Base-by-base conservation (phyloP, 1,140 invertebrate species). In the Nephotettix cincticeps region DNA sequence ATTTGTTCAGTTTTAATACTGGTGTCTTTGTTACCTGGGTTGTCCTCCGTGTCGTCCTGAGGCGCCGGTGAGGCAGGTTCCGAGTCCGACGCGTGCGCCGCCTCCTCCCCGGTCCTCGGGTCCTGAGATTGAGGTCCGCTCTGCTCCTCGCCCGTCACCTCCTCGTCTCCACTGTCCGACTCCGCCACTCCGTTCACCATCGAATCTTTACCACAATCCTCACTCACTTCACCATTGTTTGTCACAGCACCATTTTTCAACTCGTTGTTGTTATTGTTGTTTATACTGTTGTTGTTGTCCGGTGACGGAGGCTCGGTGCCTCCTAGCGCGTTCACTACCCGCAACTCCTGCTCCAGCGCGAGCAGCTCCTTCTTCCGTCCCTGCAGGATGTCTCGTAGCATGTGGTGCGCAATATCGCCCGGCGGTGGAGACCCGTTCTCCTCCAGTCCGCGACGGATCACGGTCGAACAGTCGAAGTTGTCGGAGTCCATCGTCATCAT, bases 361-460 rank as follows among this genome's bases (percentile, higher is more conserved):
- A 90, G 81, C 30, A 91, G 80, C 73, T 91, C 90, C 79, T 93
- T 91, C 78, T 93, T 93, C 73, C 88, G 86, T 47, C 89, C 91
- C 79, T 93, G 92, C 61, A 93, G 84, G 77, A 94, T 93, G 76
- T 93, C 92, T 36, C 92, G 85, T 67, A 93, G 85, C 87, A 93
- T 93, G 80, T 93, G 90, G 80, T 93, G 89, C 58, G 89, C 90
- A 68, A 77, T 75, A 70, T 63, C 70, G n/a, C 76, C 71, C 14
- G 76, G 77, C 1, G 78, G 75, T 40, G 74, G 77, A n/a, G 74
- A 71, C 63, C 72, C 74, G 47, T 77, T 74, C 36, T 76, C 77
- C 19, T 72, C 71, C 3, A 74, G 67, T 45, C 78, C 75, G 23
- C 77, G 73, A 11, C 76, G 74, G 27, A 78, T 77, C 36, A 78